These are phyloP conservation scores for Lagorchestes hirsutus DNA, from an alignment of 2,797 vertebrate species.

Conservation along the genomic window DNA sequence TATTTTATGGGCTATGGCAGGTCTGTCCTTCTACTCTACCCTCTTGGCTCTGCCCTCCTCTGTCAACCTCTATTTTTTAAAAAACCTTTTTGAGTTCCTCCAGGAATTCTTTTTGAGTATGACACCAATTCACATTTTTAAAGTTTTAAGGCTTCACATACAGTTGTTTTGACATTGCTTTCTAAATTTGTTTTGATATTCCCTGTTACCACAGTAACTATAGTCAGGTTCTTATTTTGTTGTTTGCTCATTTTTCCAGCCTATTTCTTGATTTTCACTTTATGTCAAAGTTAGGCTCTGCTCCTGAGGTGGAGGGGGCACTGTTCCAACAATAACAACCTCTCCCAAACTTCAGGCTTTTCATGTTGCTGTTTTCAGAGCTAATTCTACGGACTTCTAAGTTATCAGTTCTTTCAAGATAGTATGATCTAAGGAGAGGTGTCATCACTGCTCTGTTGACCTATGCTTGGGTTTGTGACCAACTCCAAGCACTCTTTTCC, in stretches of 20 bases:
- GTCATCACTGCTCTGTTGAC: not conserved
- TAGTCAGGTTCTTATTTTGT: too few relatives aligned
- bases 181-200: too few relatives aligned
- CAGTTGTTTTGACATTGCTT: too few relatives aligned
- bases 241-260: too few relatives aligned
- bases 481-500: too few relatives aligned
- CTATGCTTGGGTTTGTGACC: not conserved
- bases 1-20: too few relatives aligned
- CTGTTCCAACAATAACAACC: too few relatives aligned
- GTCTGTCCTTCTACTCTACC: too few relatives aligned
- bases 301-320: not conserved
- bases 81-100: not conserved
- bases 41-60: too few relatives aligned
- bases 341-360: not conserved
- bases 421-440: not conserved
- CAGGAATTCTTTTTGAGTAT: not conserved
- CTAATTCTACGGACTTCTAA: not conserved
- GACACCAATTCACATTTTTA: not conserved
- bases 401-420: not conserved
- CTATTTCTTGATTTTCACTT: too few relatives aligned
- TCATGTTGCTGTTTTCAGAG: not conserved
- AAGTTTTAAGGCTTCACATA: not conserved
- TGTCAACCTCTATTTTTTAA: not conserved
- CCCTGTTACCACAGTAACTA: too few relatives aligned
- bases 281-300: too few relatives aligned